Base-by-base conservation (phyloP, 2,797 vertebrate genomes). In the Parauchenoglanis ngamensis region DNA sequence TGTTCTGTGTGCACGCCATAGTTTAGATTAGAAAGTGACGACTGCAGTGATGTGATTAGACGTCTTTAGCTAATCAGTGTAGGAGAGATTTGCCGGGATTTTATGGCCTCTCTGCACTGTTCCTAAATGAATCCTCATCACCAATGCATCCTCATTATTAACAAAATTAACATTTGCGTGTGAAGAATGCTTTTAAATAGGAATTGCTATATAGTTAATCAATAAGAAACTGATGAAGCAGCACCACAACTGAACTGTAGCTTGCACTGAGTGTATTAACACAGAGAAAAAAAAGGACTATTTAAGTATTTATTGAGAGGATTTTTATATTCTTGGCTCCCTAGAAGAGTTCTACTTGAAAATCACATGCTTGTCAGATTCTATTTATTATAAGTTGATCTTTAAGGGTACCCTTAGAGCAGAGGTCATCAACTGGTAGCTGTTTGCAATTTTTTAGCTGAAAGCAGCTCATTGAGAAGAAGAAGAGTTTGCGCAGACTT, bases 61-160 rank as follows among this genome's bases (percentile, higher is more conserved):
- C 70, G 83, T 21, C 87, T 78, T 78, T 80, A 73, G 75, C 83
- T 59, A 88, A 88, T 88, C 75, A 88, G 83, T 28, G 56, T 61
- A 63, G 28, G 23, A 88, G 40, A 88, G 75, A 85, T 80, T 85
- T 25, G 28, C 5, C 72, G 17, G 57, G 25, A 76, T 57, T 72
- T 80, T 80, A 28, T 77, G 44, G 11, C 67, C 65, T 70, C 28
- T 61, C 63, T 54, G 65, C 83, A 72, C 63, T 85, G 54, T 65
- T 83, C 70, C 70, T 52, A 85, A 85, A 54, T 85, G 76, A 79
- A 80, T 46, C 59, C 72, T 87, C 59, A 84, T 85, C 87, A 88
- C 35, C 23, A 80, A 61, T 54, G 56, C 65, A 73, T 80, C 12
- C 67, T 88, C 54, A 85, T 88, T 61, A 85, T 85, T 85, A 79